phyloP scores from a whole-genome alignment of 2,113 vertebrate genomes.

The Taurulus bubalis region DNA sequence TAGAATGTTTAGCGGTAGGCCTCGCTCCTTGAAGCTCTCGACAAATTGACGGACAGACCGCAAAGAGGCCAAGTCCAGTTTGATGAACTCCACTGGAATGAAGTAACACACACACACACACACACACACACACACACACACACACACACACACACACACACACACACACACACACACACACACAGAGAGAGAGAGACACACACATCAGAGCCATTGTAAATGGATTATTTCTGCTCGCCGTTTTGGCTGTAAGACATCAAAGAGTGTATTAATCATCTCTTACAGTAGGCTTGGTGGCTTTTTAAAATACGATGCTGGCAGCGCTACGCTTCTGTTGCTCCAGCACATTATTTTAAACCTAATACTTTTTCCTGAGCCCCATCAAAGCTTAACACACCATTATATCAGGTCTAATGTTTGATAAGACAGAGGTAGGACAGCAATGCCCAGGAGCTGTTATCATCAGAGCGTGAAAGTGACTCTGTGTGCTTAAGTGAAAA shows the following conservation, averaged over 20 bases:
- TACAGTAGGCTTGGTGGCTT: slow-evolving; percentile 27
- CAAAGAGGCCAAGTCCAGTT: slow-evolving; percentile 89
- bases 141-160: slow-evolving; percentile 36
- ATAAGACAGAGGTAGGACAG: slow-evolving; percentile 42
- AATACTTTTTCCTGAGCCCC: slow-evolving; percentile 47
- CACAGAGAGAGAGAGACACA: slow-evolving; percentile 4
- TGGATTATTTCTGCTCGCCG: slow-evolving; percentile 67
- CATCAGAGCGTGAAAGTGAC: slow-evolving; percentile 24
- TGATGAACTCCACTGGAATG: slow-evolving; percentile 88
- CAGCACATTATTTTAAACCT: slow-evolving; percentile 45
- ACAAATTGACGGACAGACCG: slow-evolving; percentile 87
- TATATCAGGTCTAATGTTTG: slow-evolving; percentile 44
- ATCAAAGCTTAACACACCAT: slow-evolving; percentile 49
- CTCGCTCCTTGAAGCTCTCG: slow-evolving; percentile 83
- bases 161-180: slow-evolving; percentile 36
- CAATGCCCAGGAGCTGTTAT: slow-evolving; percentile 10
- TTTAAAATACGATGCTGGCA: slow-evolving; percentile 35
- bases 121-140: slow-evolving; percentile 39
- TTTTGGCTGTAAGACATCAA: slow-evolving; percentile 71
- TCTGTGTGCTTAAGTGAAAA: neutral
- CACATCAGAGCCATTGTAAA: slow-evolving; percentile 57
- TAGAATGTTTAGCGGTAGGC: slow-evolving; percentile 86
- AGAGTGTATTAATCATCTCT: slow-evolving; percentile 71
- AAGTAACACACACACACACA: slow-evolving; percentile 22
- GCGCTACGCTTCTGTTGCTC: slow-evolving; percentile 22